These are phyloP conservation scores for Scaptodrosophila latifasciaeformis DNA, from an alignment of 2,888 invertebrate species.

Conservation along the genomic window DNA sequence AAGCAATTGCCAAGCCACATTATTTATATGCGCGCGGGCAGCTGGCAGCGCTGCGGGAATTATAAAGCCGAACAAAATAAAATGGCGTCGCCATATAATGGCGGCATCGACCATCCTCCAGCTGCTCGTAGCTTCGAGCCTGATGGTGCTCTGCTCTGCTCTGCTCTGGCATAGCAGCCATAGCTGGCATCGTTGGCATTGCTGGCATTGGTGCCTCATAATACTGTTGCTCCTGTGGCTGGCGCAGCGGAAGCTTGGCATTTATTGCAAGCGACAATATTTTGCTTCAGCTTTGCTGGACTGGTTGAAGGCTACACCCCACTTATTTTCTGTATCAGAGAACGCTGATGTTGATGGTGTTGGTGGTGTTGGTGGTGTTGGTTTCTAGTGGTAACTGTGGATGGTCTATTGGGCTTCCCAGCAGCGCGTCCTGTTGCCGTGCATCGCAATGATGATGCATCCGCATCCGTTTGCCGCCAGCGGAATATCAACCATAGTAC, in stretches of 20 bases:
- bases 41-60: conserved; percentile 6
- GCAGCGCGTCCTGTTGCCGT: neutral
- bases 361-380: too few species aligned
- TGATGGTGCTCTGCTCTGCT: neutral
- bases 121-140: too few species aligned
- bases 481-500: too few species aligned
- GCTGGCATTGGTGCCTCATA: neutral
- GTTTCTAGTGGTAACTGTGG: too few species aligned
- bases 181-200: conserved; percentile 24
- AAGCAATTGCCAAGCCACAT: conserved; percentile 60
- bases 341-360: neutral
- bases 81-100: conserved; percentile 59
- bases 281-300: conserved; percentile 45
- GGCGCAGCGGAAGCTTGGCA: conserved; percentile 65
- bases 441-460: neutral
- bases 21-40: conserved; percentile 46
- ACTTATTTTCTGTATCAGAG: too few species aligned
- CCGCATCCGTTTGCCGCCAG: too few species aligned
- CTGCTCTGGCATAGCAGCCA: too few species aligned
- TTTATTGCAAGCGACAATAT: conserved; percentile 68
- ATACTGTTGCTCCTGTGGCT: conserved; percentile 5
- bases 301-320: too few species aligned
- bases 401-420: too few species aligned
- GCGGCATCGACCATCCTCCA: too few species aligned
- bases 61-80: conserved; percentile 41